Evolutionary conservation across 2,113 vertebrate genomes (phyloP).

Genomic region (Ophiodon elongatus): DNA sequence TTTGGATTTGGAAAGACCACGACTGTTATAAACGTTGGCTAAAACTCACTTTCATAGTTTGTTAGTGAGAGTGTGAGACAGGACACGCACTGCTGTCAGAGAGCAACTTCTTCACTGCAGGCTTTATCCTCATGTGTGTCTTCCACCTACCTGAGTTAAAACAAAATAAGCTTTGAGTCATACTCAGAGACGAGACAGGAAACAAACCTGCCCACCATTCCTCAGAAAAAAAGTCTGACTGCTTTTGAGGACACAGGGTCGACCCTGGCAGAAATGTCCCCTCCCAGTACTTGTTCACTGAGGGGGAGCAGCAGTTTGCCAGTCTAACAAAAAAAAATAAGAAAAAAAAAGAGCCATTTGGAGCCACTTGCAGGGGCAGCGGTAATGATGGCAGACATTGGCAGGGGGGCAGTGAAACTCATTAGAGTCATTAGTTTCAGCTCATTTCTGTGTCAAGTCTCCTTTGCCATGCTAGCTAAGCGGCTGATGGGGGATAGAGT

Average conservation of each 20-base stretch:
- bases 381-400: slow-evolving; percentile 64
- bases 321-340: no score
- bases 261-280: slow-evolving; percentile 1
- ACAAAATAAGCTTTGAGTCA: neutral
- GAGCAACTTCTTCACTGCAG: neutral
- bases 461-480: slow-evolving; percentile 57
- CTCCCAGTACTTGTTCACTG: slow-evolving; percentile 31
- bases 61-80: no score
- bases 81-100: no score
- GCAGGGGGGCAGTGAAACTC: slow-evolving; percentile 66
- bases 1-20: no score
- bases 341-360: slow-evolving; percentile 65
- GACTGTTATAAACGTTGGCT: no score
- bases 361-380: slow-evolving; percentile 60
- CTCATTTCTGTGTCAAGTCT: slow-evolving; percentile 75
- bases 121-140: no score
- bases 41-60: no score
- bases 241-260: neutral
- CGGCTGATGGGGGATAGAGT: neutral
- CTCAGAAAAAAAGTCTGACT: neutral
- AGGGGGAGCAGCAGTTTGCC: slow-evolving; percentile 44
- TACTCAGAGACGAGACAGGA: no score
- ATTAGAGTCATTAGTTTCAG: slow-evolving; percentile 76
- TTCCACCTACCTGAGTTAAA: no score
- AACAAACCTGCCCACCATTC: neutral